Percentiles rank a stretch among this genome's conserved stretches.
These are phyloP conservation scores for Malacoctenus gilli DNA, from an alignment of 2,797 vertebrate species.

Conservation along the genomic window DNA sequence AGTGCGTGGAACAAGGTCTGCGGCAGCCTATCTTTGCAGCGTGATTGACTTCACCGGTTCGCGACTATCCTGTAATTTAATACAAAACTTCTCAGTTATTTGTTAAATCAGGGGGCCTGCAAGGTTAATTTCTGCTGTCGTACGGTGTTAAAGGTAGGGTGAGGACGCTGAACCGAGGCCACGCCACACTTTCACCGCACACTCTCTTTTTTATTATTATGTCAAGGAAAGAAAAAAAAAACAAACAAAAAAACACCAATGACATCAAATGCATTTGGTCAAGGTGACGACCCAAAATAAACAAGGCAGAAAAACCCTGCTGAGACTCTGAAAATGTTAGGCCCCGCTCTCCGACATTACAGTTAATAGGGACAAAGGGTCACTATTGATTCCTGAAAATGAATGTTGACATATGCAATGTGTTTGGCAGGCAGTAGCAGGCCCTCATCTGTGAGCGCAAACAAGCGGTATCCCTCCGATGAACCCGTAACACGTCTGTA, in stretches of 20 bases:
- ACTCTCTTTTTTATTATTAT: conserved; percentile 11
- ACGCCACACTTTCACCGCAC: conserved; percentile 14
- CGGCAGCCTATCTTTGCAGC: conserved; percentile 1
- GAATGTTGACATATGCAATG: conserved; percentile 61
- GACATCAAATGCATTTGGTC: conserved; percentile 32
- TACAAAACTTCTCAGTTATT: conserved; percentile 1
- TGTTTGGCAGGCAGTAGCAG: conserved; percentile 54
- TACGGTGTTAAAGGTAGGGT: neutral
- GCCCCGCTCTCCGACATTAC: conserved; percentile 42
- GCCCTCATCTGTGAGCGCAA: conserved; percentile 52
- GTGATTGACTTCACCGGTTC: neutral
- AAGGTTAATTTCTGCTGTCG: neutral
- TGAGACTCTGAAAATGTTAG: conserved; percentile 32
- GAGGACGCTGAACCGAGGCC: conserved; percentile 4
- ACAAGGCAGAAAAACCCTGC: conserved; percentile 28
- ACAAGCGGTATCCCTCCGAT: conserved; percentile 34
- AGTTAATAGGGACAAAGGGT: conserved; percentile 56
- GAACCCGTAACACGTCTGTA: conserved; percentile 48
- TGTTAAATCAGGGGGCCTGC: neutral
- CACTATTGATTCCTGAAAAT: conserved; percentile 55
- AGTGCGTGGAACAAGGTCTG: neutral
- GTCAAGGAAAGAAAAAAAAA: conserved; percentile 14
- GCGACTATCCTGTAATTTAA: neutral
- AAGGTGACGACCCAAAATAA: conserved; percentile 24
- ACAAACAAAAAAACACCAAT: neutral